These are phyloP conservation scores for Synergus laeviventris DNA, from an alignment of 2,888 invertebrate genomes.

Conservation along the genomic window DNA sequence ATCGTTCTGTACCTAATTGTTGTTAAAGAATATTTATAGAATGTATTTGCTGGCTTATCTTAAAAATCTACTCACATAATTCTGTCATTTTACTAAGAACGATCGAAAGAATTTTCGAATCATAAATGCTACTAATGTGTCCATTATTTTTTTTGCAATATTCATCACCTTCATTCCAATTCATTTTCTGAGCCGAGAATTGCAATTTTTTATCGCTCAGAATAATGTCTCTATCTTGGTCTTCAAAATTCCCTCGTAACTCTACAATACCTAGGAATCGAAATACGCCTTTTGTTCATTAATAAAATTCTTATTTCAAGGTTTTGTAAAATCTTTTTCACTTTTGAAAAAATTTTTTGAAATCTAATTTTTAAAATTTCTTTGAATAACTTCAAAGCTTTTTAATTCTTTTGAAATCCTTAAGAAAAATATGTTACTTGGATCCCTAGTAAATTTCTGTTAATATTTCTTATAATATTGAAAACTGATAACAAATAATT, in stretches of 20 bases:
- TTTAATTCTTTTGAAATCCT: too few species aligned
- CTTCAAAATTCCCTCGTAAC: neutral
- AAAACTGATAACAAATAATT: too few species aligned
- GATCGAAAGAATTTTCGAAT: conserved; percentile 46
- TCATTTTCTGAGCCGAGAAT: conserved; percentile 50
- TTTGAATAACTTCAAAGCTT: too few species aligned
- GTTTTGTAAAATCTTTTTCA: too few species aligned
- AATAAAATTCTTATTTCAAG: too few species aligned
- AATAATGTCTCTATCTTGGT: conserved; percentile 26
- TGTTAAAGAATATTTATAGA: too few species aligned
- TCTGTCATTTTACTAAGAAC: conserved; percentile 53
- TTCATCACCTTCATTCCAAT: conserved; percentile 50
- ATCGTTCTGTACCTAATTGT: too few species aligned
- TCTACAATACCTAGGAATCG: neutral
- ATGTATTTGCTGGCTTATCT: neutral
- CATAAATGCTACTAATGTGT: conserved; percentile 48
- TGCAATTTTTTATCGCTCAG: conserved; percentile 35
- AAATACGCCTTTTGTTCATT: neutral
- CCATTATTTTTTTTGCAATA: conserved; percentile 47
- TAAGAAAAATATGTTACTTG: too few species aligned
- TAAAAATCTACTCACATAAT: conserved; percentile 44
- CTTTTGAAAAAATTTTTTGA: too few species aligned
- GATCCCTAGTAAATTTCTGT: too few species aligned
- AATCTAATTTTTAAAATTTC: too few species aligned
- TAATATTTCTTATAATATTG: too few species aligned